Evolutionary conservation across 2,797 vertebrate genomes (phyloP).

Genomic region (Leptodactylus fallax): DNA sequence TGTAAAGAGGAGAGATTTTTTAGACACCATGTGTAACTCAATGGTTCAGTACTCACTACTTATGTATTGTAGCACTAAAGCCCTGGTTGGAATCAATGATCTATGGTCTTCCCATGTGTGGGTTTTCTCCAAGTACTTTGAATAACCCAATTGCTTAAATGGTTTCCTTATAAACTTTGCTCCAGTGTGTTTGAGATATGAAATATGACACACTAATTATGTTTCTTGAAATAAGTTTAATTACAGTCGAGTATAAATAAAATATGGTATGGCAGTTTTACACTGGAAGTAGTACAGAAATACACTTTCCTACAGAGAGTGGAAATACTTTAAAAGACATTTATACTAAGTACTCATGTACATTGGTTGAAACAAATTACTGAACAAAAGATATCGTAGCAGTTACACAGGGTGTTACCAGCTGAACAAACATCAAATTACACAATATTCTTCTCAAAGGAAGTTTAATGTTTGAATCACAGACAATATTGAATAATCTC

Average conservation of each 20-base stretch:
- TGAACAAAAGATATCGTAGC: conserved; percentile 78
- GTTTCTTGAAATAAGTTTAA: conserved; percentile 79
- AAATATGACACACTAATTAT: conserved; percentile 66
- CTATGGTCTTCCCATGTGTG: too few relatives aligned
- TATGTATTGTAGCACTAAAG: too few relatives aligned
- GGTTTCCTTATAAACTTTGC: too few relatives aligned
- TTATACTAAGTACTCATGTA: conserved; percentile 79
- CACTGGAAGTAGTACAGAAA: conserved; percentile 79
- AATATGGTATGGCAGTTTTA: conserved; percentile 79
- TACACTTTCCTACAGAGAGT: conserved; percentile 79
- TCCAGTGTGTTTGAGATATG: neutral
- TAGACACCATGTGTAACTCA: too few relatives aligned
- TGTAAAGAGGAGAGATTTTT: too few relatives aligned
- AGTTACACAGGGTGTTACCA: conserved; percentile 78
- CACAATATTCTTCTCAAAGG: conserved; percentile 81
- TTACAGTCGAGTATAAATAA: conserved; percentile 79
- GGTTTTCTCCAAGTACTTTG: too few relatives aligned
- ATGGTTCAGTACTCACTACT: too few relatives aligned
- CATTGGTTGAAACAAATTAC: conserved; percentile 81
- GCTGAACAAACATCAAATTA: conserved; percentile 83
- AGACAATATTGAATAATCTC: conserved; percentile 76
- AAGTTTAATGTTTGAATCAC: conserved; percentile 81
- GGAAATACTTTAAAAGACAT: conserved; percentile 82
- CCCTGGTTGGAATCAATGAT: too few relatives aligned
- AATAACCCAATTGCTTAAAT: too few relatives aligned